Evolutionary conservation across 2,797 vertebrate genomes (phyloP), one percentile per base, ranked within the genome.

Genomic region (Chelonia mydas): DNA sequence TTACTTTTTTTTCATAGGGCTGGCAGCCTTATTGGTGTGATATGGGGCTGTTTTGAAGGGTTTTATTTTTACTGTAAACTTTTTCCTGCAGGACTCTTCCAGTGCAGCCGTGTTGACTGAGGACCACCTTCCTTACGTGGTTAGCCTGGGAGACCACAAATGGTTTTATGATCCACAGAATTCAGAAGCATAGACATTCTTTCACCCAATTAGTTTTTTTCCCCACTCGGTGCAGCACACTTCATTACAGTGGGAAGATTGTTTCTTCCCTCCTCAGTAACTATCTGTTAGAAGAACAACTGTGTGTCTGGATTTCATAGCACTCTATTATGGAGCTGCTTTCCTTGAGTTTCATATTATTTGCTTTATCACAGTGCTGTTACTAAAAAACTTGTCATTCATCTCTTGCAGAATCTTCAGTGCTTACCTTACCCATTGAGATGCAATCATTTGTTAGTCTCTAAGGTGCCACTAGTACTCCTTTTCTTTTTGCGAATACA

Each of bases 41-140:
- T 96, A 80, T 74, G 6, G 37, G 53, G 23, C 33, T 91, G 37
- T 91, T 95, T 83, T 77, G 37, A 81, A 84, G 37, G 55, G 81
- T 90, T 97, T 97, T 95, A 96, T 95, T 97, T 97, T 94, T 86
- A 93, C 57, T 87, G 49, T 93, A 93, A 95, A 89, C 53, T 72
- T 97, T 89, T 89, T 81, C 74, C 83, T 11, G 51, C 78, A 82
- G 74, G 86, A 89, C 23, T 88, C 51, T 97, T 95, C 86, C 53
- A 65, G 21, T 55, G 81, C n/a, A 1, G 13, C n/a, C 9, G 2
- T 41, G n/a, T 51, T 76, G 65, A 90, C 76, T 83, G 84, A 79
- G 74, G 31, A 27, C 59, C 59, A 41, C 25, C 47, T 86, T 82
- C 86, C 25, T 76, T 51, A 27, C 19, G 45, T 15, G 10, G 25